Base-by-base conservation (phyloP, 2,113 vertebrate species). In the Forbesichthys papilliferus region DNA sequence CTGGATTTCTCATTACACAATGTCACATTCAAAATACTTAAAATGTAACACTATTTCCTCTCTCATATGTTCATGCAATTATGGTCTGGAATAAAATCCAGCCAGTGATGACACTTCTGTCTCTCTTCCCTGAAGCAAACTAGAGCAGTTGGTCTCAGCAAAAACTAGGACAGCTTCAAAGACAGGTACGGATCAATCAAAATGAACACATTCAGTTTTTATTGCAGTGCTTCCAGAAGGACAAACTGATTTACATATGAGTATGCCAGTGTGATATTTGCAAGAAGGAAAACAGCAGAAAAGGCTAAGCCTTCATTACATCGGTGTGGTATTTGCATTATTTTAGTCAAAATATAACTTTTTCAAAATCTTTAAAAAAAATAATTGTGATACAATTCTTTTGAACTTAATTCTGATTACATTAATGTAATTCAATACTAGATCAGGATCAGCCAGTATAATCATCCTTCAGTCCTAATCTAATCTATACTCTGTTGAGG, bases 81-180 rank as follows among this genome's bases (percentile, higher is more conserved):
- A 61, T 11, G 33, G 36, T 27, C 57, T 76, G 46, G 34, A 53
- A 48, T 66, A 46, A 71, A 71, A 57, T 27, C 34, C 36, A 71
- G 84, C n/a, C 62, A 69, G 3, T 82, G 33, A 78, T 74, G 56
- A 60, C 67, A 75, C 73, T 42, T 27, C 11, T 9, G 16, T n/a
- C 18, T 64, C 11, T 77, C 73, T 42, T 8, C 49, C 63, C 52
- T 1, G 52, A 73, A 71, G 70, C 36, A 49, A 48, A 48, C 34
- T 48, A 55, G 68, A 76, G 57, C 70, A 75, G 68, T 66, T 71
- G 76, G 70, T 84, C 56, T 56, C 2, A 18, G 67, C 60, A 80
- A 76, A 84, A 78, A 72, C 48, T 47, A n/a, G 27, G 65, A 68
- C 49, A 61, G 54, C 58, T 77, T 85, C 59, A 80, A 79, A 80